Evolutionary conservation across 2,888 invertebrate species (phyloP), one percentile per base, ranked within the genome.

Genomic region (Ornithoptera alexandrae): DNA sequence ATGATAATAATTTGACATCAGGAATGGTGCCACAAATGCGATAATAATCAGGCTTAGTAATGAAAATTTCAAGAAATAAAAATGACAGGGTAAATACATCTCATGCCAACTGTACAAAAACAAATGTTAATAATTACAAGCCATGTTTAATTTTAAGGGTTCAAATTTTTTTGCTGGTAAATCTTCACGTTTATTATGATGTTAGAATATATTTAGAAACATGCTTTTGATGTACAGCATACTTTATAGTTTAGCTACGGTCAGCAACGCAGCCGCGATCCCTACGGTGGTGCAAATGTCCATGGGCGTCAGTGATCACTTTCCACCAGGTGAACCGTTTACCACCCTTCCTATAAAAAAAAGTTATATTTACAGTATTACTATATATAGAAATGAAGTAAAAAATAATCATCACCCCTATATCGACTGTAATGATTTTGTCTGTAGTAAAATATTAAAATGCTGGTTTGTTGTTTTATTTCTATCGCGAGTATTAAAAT

Each of bases 311-410:
- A 0, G 5, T 30, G 30, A 30, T 30, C 30, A 30, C 30, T 30
- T 30, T 30, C 30, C 30, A 30, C 30, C 30, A 30, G 30, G 30
- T 30, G 30, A 30, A 3, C 30, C 30, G 30, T 30, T 30, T 30
- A 3, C 30, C 3, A 30, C 5, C 30, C 30, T 30, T 30, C 30
- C 30, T 30, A 30, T 30, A 30, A 30, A 30, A 30, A 30, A 30
- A 30, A 5, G 30, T 0, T 42, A 62, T 39, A 30, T 69, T 61
- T 69, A 61, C 69, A 69, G 69, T 69, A 69, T 66, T 69, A 66
- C 18, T 66, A 58, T 53, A 62, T 66, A 58, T 58, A 65, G 20
- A 69, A 62, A 53, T 61, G 17, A 53, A 62, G 46, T 39, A 42
- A 46, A 63, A 56, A 18, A 42, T 5, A 69, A 56, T 39, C 24